Percentiles rank a stretch among this genome's conserved stretches.
phyloP scores from a whole-genome alignment of 2,797 vertebrate species.

The Euphonia xanthogaster region DNA sequence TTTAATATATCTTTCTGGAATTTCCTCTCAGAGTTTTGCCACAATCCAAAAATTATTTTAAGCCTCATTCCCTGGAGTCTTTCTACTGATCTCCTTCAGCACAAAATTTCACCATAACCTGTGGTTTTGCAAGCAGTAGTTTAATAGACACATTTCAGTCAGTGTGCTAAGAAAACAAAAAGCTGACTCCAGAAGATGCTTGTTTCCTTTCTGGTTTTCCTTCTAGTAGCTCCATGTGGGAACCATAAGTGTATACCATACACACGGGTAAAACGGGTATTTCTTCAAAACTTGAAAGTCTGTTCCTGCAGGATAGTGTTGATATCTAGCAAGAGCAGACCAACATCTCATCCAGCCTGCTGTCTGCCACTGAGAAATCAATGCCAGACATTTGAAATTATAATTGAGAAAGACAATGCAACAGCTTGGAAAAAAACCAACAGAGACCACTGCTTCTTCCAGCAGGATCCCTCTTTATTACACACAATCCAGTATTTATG shows the following conservation, averaged over 20 bases:
- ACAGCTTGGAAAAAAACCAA: not conserved
- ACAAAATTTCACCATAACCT: not conserved
- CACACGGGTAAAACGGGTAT: rapidly evolving
- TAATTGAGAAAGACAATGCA: not conserved
- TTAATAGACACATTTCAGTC: not conserved
- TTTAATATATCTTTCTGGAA: not conserved
- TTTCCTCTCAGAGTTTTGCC: not conserved
- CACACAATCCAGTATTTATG: not conserved
- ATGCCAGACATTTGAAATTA: not conserved
- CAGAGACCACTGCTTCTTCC: not conserved
- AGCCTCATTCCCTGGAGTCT: not conserved
- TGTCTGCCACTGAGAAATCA: not conserved
- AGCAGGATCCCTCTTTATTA: not conserved
- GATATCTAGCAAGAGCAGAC: not conserved
- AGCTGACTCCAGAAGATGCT: not conserved
- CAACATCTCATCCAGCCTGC: not conserved
- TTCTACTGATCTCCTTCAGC: not conserved
- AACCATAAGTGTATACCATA: rapidly evolving
- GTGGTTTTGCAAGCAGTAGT: not conserved
- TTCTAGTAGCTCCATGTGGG: not conserved
- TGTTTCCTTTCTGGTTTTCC: not conserved
- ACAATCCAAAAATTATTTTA: not conserved
- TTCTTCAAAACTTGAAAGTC: not conserved
- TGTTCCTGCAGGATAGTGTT: not conserved
- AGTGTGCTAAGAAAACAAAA: not conserved